Evolutionary conservation across 2,113 vertebrate genomes (phyloP), one percentile per base, ranked within the genome.

Genomic region (Triplophysa siluroides): DNA sequence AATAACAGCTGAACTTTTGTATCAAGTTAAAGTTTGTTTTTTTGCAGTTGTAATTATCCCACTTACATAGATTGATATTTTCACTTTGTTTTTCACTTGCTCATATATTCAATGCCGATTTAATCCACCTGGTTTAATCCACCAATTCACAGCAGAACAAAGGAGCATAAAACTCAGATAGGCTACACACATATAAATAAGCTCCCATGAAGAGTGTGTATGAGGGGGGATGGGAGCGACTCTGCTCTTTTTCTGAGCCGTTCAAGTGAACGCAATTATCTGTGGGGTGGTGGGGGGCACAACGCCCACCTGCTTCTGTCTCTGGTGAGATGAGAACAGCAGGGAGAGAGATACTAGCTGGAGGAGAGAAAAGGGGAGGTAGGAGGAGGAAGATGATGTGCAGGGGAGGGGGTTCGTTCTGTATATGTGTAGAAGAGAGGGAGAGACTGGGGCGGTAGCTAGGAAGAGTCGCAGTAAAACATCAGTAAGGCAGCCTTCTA

Each of bases 211-310:
- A 45, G 65, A 77, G 62, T 38, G 63, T 67, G 63, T 47, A 23
- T 62, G 50, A 29, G 3, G 87, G 83, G 84, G 81, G 83, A 85
- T 82, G 86, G 86, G 88, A 82, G 87, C 78, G 87, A 84, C 87
- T 85, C 52, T 61, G 33, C 33, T 38, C 33, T 38, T 38, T 76
- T 79, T 76, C 50, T 61, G 50, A 21, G 60, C 68, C 64, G 56
- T 38, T 78, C 74, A 80, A 81, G 81, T 56, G 76, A 63, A 78
- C 71, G 52, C 38, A 83, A 79, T 78, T 76, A 71, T 70, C 58
- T 79, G 45, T 71, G 47, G 43, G 58, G 69, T 24, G 68, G 26
- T 26, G 47, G 62, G n/a, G 61, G 26, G 26, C 71, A 84, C 75
- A 81, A 75, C 83, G 68, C 79, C 83, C 83, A 84, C 83, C 83